Conservation (phyloP, 2,113 vertebrate species). For the human region DNA sequence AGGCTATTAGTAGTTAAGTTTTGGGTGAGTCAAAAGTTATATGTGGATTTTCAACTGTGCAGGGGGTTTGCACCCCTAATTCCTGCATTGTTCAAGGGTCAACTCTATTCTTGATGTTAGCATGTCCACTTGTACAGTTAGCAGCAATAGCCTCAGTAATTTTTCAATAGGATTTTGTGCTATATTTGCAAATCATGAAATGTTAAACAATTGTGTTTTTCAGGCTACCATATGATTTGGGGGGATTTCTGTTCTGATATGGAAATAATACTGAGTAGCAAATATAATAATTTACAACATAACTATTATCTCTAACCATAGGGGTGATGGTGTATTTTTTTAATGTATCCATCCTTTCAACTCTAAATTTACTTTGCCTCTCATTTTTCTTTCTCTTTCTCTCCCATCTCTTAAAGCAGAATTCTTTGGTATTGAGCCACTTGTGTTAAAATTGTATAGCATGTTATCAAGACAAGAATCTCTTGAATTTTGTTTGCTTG, state of each 20-base stretch:
- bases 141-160: neutral
- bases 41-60: neutral
- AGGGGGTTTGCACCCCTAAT: neutral
- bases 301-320: neutral
- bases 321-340: neutral
- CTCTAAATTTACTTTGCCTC: neutral
- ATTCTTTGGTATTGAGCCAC: neutral
- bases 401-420: slow-evolving; percentile 36
- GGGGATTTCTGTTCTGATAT: neutral
- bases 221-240: neutral
- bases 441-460: neutral
- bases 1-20: neutral
- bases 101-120: neutral
- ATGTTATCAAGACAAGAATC: neutral
- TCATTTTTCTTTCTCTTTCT: neutral
- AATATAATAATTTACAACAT: neutral
- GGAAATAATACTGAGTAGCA: neutral
- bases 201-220: neutral
- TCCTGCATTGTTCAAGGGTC: neutral
- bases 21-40: neutral
- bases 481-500: neutral
- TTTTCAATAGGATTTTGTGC: neutral
- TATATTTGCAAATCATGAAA: neutral
- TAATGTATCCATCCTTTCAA: neutral
- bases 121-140: neutral